These are phyloP conservation scores for Rhabditoides inermis DNA, from an alignment of 2,888 invertebrate species.

Conservation along the genomic window DNA sequence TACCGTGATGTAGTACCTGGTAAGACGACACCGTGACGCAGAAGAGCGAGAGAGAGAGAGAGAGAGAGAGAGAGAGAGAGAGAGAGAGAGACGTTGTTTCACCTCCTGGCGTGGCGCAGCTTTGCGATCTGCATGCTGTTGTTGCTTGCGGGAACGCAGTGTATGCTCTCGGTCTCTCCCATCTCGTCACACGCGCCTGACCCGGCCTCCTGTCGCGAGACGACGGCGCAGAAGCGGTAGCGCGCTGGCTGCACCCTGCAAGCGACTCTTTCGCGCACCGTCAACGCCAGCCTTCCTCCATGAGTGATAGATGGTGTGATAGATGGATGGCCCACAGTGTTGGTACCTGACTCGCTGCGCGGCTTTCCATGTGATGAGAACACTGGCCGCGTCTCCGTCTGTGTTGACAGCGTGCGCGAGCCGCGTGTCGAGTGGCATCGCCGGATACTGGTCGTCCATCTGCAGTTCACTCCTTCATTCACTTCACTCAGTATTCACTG, in stretches of 20 bases:
- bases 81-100: too few species aligned
- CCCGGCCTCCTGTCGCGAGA: constrained; percentile 19
- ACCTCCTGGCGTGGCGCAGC: constrained; percentile 14
- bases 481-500: too few species aligned
- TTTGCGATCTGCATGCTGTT: constrained; percentile 23
- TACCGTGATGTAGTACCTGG: constrained; percentile 26
- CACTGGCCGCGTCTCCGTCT: constrained; percentile 8
- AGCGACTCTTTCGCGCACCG: not conserved
- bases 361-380: constrained; percentile 25
- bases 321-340: not conserved
- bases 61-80: not conserved
- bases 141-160: constrained; percentile 31
- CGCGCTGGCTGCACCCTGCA: constrained; percentile 6
- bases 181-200: constrained; percentile 34
- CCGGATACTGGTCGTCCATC: constrained; percentile 33
- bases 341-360: constrained; percentile 13
- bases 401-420: constrained; percentile 19
- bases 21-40: not conserved
- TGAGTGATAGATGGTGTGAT: not conserved
- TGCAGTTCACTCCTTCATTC: not conserved
- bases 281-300: constrained; percentile 4
- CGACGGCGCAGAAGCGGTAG: constrained; percentile 34
- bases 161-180: constrained; percentile 35
- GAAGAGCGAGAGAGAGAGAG: too few species aligned
- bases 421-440: constrained; percentile 31